These are phyloP conservation scores for Pachliopta kotzebuea DNA, from an alignment of 2,888 invertebrate species.

Conservation along the genomic window DNA sequence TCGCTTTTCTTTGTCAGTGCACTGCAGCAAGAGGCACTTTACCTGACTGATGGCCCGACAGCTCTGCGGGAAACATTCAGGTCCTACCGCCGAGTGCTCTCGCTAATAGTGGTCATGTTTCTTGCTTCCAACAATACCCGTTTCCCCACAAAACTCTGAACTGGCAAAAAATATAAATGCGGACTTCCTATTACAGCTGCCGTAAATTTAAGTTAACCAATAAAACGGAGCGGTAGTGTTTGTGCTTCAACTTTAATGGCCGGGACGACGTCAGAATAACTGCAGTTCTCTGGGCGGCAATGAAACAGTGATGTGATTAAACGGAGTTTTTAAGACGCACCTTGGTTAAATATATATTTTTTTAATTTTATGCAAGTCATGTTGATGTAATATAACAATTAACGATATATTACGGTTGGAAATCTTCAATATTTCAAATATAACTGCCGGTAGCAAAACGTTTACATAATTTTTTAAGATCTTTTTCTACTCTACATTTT, in stretches of 20 bases:
- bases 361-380: not conserved
- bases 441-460: too few species aligned
- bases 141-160: slow-evolving; percentile 21
- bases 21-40: slow-evolving; percentile 30
- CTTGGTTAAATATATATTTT: not conserved
- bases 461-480: too few species aligned
- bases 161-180: slow-evolving; percentile 28
- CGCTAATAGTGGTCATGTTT: slow-evolving; percentile 32
- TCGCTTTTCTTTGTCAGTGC: slow-evolving; percentile 33
- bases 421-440: too few species aligned
- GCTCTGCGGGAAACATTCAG: slow-evolving; percentile 33
- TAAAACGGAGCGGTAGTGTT: slow-evolving; percentile 23
- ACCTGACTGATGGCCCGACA: slow-evolving; percentile 38
- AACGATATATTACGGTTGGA: too few species aligned
- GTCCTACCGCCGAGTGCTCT: slow-evolving; percentile 28
- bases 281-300: slow-evolving; percentile 10
- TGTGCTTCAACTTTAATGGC: slow-evolving; percentile 27
- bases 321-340: slow-evolving; percentile 34
- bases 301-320: slow-evolving; percentile 25
- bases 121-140: slow-evolving; percentile 22
- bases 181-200: slow-evolving; percentile 18
- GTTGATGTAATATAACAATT: too few species aligned
- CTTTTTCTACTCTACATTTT: too few species aligned
- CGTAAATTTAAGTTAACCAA: slow-evolving; percentile 31
- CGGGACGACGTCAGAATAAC: slow-evolving; percentile 24